Percentiles rank a stretch among this genome's conserved stretches.
These are phyloP conservation scores for Poeciliopsis occidentalis DNA, from an alignment of 2,113 vertebrate genomes.

Conservation along the genomic window DNA sequence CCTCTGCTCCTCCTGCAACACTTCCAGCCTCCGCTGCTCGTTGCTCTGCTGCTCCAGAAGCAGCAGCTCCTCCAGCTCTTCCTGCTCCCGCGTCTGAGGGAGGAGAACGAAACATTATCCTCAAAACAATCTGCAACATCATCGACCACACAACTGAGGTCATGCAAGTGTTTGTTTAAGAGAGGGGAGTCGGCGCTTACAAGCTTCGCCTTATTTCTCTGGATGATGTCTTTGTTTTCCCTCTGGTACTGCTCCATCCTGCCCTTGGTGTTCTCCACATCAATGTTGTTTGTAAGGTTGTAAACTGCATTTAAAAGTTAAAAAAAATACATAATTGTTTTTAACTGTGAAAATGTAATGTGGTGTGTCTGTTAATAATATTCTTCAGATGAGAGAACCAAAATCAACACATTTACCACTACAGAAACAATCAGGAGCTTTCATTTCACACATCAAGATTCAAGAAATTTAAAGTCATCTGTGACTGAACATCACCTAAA, in stretches of 20 bases:
- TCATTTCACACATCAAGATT: no score
- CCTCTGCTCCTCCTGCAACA: conserved; percentile 91
- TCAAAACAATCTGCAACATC: background rate
- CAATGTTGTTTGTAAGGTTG: conserved; percentile 95
- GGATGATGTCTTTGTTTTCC: conserved; percentile 95
- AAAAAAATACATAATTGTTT: background rate
- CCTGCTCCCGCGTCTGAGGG: conserved; percentile 91
- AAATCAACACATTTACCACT: no score
- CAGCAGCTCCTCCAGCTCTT: conserved; percentile 94
- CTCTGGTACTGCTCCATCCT: conserved; percentile 96
- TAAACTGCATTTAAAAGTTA: conserved; percentile 80
- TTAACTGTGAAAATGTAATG: background rate
- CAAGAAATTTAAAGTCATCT: no score
- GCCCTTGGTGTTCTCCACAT: conserved; percentile 93
- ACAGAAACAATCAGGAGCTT: no score
- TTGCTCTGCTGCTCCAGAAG: conserved; percentile 88
- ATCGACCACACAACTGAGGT: background rate
- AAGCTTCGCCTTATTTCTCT: conserved; percentile 95
- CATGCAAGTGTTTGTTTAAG: background rate
- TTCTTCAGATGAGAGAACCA: no score
- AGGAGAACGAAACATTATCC: background rate
- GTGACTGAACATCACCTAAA: no score
- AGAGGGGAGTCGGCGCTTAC: conserved; percentile 67
- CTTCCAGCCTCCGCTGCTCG: conserved; percentile 86
- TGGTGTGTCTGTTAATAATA: background rate